Conservation (phyloP, 1,140 invertebrate genomes). For the Drosophila dunni region DNA sequence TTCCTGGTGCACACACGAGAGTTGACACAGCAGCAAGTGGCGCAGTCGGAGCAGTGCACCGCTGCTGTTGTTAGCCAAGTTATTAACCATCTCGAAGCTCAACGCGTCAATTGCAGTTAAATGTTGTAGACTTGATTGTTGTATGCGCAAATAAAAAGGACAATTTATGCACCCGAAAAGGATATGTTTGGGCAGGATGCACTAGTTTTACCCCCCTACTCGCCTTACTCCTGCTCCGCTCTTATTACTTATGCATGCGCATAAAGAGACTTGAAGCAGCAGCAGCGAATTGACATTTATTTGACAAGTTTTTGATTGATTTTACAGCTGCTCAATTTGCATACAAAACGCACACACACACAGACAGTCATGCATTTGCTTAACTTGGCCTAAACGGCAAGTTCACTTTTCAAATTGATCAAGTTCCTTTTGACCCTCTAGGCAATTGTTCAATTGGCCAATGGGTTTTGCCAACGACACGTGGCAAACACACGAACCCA, state of each 20-base stretch:
- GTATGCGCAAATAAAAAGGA: conserved; percentile 46
- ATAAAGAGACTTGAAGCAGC: conserved; percentile 11
- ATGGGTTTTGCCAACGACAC: conserved; percentile 68
- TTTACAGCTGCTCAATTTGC: conserved; percentile 71
- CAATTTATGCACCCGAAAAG: conserved; percentile 75
- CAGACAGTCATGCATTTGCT: background rate
- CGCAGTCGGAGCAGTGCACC: conserved; percentile 46
- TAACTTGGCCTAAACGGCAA: conserved; percentile 58
- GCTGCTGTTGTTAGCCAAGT: conserved; percentile 45
- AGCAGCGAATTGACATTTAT: conserved; percentile 70
- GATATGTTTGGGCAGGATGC: conserved; percentile 48
- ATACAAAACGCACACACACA: background rate
- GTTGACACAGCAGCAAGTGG: conserved; percentile 48
- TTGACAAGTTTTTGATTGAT: conserved; percentile 83
- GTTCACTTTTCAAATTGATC: conserved; percentile 73
- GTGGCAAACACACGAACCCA: conserved; percentile 74
- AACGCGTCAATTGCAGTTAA: conserved; percentile 59
- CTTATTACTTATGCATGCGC: conserved; percentile 70
- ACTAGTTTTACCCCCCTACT: background rate
- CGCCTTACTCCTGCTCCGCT: conserved; percentile 25
- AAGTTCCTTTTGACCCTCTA: conserved; percentile 7
- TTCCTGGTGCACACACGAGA: conserved; percentile 55
- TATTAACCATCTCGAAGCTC: conserved; percentile 47
- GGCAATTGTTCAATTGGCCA: conserved; percentile 63
- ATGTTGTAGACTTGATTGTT: conserved; percentile 15